phyloP scores from a whole-genome alignment of 2,113 vertebrate species.

The Crypturellus undulatus region DNA sequence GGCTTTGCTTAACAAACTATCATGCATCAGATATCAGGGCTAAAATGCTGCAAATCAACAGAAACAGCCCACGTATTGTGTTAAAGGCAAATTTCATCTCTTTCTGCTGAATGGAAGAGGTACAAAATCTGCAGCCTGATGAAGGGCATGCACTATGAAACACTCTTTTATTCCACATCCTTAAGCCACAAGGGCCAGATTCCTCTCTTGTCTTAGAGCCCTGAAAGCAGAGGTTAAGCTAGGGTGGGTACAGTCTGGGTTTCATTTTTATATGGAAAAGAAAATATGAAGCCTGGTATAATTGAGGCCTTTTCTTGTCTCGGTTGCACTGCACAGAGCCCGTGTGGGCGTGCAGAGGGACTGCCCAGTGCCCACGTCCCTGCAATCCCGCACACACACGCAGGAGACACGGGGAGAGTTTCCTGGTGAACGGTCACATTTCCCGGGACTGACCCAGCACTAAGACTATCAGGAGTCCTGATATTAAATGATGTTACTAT shows the following conservation, averaged over 20 bases:
- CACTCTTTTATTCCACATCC: neutral
- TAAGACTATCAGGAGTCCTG: neutral
- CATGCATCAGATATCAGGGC: fast-evolving
- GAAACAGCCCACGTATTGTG: neutral
- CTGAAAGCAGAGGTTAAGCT: neutral
- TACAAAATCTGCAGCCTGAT: neutral
- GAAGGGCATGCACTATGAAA: neutral
- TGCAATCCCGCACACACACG: no score
- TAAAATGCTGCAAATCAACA: neutral
- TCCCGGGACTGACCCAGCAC: no score
- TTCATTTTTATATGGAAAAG: neutral
- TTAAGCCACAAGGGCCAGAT: neutral
- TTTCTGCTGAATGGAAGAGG: neutral
- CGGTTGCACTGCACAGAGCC: neutral
- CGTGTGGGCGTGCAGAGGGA: fast-evolving
- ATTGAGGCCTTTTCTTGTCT: neutral
- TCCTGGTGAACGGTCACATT: neutral
- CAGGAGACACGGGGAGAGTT: neutral
- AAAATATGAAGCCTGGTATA: neutral
- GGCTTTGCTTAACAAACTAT: neutral
- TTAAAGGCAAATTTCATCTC: neutral
- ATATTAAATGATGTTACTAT: neutral
- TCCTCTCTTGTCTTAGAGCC: neutral
- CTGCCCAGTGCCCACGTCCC: no score
- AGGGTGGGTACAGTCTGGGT: neutral